phyloP scores from a whole-genome alignment of 2,888 invertebrate genomes.

The Oligia strigilis region DNA sequence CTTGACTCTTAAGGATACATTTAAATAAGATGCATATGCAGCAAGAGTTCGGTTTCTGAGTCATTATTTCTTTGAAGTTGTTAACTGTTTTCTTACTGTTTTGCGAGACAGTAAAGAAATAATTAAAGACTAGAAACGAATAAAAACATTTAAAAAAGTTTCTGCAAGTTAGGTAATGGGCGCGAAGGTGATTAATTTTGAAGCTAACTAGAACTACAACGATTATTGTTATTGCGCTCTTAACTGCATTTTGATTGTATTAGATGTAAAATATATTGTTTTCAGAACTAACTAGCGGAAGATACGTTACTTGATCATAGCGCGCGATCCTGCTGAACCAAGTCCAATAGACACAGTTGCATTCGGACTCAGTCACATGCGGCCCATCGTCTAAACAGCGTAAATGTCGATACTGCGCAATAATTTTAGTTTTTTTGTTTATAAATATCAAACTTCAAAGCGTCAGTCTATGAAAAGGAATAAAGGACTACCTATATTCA shows the following conservation, averaged over 20 bases:
- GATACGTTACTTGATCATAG: too few species aligned
- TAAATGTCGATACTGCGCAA: too few species aligned
- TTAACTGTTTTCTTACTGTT: constrained; percentile 61
- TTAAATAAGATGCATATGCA: constrained; percentile 7
- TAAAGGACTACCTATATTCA: neutral
- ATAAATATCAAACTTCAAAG: neutral
- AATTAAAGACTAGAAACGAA: constrained; percentile 39
- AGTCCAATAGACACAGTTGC: too few species aligned
- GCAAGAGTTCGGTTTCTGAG: constrained; percentile 22
- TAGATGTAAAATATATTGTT: neutral
- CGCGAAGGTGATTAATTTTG: constrained; percentile 11
- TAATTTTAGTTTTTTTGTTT: too few species aligned
- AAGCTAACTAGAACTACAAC: neutral
- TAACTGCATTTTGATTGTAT: neutral
- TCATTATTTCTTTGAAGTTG: constrained; percentile 59
- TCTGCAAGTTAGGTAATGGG: constrained; percentile 16
- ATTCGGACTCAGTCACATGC: too few species aligned
- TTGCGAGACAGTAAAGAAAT: constrained; percentile 44
- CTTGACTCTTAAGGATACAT: constrained; percentile 1
- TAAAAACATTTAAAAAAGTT: constrained; percentile 13
- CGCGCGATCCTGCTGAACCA: too few species aligned
- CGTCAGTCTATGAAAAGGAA: neutral
- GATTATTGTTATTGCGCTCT: neutral
- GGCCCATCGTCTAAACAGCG: too few species aligned
- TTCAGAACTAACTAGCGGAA: neutral